Base-by-base conservation (phyloP, 2,888 invertebrate genomes). In the Pyrrhia umbra region DNA sequence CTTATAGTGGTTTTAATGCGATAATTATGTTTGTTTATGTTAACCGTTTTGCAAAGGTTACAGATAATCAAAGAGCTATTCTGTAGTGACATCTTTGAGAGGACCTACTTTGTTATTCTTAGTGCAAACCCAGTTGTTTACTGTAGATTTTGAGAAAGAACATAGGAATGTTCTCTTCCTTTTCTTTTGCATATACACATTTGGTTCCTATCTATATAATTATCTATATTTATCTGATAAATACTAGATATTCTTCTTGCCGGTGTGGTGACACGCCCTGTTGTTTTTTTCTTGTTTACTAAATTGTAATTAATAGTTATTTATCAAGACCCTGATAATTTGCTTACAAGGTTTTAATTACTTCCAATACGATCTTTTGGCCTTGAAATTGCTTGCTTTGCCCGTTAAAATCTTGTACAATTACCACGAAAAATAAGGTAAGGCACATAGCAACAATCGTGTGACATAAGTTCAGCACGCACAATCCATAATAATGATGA, bases 401-500 rank as follows among this genome's bases (percentile, higher is more conserved):
- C 20, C 39, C 27, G 9, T 34, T 34, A 30, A 30, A 34, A 60
- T 47, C 18, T 39, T 37, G 45, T 6, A 25, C 49, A 55, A 43
- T 55, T 27, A 30, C 25, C 25, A 39, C 9, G 6, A 46, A 59
- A 60, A 65, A 51, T 34, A 47, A 61, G 34, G 51, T 45, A 52
- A 65, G 43, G 50, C 45, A 6, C 71, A 49, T 69, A 70, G 69
- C 63, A 75, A 79, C 73, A 58, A 59, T 58, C 55, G 66, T 78
- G 75, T 79, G 81, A 81, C 75, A 80, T 83, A 78, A 82, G 83
- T 85, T 85, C 80, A 82, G 78, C 81, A 85, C 85, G 85, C 85
- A 81, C 83, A 83, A 85, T 84, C 79, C 87, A 88, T 88, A 87
- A 82, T 85, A 87, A 87, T 85, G 86, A 79, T 85, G 84, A 85